Base-by-base conservation (phyloP, 2,888 invertebrate species). In the Acronicta aceris region DNA sequence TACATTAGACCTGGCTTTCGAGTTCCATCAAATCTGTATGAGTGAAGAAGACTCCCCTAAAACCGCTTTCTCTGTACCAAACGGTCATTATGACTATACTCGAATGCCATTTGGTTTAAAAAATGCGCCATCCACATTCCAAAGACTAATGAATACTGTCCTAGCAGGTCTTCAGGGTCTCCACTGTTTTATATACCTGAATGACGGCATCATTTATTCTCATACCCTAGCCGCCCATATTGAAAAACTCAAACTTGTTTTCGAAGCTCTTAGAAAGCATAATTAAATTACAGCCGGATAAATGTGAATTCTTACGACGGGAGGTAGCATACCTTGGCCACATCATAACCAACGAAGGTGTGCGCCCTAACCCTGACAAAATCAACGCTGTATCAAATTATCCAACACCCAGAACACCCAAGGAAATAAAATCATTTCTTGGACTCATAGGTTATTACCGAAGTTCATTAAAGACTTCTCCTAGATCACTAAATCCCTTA, bases 271-370 rank as follows among this genome's bases (percentile, higher is more conserved):
- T 2, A 17, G 43, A 0, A 12, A 43, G 12, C 13, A 13, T 12
- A 43, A 43, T 21, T 3, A 43, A 43, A 43, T 21, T 43, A 5
- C 43, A 43, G 21, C 43, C 43, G 13, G 21, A 43, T 13, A 43
- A 43, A 13, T 12, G 43, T 5, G 43, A 43, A 4, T 43, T n/a
- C 16, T 21, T 43, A 5, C 5, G 43, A 3, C 9, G 12, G 0
- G 43, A 43, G 21, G 43, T 43, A 1, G 5, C 9, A 12, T 43
- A 43, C 12, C 43, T 43, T 12, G 21, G 43, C 21, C 43, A 21
- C 6, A 21, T 43, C 4, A 43, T 43, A 21, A 12, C 43, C 13
- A 21, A 43, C 5, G 5, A 43, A 5, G 21, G 43, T 5, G 43
- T 43, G 12, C 13, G 12, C 5, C 43, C 43, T 5, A 12, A 43